A percentile compares a stretch with the other conserved stretches of the same genome.
These are phyloP conservation scores for Smittia sp. DNA, from an alignment of 2,888 invertebrate species.

Conservation along the genomic window DNA sequence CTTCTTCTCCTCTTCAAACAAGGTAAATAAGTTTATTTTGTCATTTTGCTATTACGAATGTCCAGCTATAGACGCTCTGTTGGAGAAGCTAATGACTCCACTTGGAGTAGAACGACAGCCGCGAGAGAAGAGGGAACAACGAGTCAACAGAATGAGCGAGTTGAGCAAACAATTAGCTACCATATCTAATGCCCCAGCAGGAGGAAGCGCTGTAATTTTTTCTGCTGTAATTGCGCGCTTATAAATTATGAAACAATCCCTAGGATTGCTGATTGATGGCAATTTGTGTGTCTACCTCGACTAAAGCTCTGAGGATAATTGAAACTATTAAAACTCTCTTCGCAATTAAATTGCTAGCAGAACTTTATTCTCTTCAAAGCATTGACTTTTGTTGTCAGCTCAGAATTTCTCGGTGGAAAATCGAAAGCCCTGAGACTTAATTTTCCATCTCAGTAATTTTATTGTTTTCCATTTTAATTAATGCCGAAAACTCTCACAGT, in stretches of 20 bases:
- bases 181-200: neutral
- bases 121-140: neutral
- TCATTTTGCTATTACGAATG: constrained; percentile 9
- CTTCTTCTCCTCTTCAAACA: neutral
- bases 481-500: neutral
- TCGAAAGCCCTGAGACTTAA: neutral
- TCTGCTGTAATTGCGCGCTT: neutral
- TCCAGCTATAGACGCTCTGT: neutral
- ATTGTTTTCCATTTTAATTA: constrained; percentile 3
- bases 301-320: no score
- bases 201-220: neutral
- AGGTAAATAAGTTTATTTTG: constrained; percentile 22
- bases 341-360: no score
- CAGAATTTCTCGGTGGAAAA: no score
- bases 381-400: no score
- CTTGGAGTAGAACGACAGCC: neutral
- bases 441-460: constrained; percentile 1
- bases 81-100: neutral
- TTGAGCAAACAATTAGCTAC: constrained; percentile 25
- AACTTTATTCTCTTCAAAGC: no score
- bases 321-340: no score
- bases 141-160: constrained; percentile 5
- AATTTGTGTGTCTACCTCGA: neutral
- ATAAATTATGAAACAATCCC: neutral
- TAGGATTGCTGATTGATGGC: no score